phyloP scores from a whole-genome alignment of 2,797 vertebrate species.

The Harpagifer antarcticus region DNA sequence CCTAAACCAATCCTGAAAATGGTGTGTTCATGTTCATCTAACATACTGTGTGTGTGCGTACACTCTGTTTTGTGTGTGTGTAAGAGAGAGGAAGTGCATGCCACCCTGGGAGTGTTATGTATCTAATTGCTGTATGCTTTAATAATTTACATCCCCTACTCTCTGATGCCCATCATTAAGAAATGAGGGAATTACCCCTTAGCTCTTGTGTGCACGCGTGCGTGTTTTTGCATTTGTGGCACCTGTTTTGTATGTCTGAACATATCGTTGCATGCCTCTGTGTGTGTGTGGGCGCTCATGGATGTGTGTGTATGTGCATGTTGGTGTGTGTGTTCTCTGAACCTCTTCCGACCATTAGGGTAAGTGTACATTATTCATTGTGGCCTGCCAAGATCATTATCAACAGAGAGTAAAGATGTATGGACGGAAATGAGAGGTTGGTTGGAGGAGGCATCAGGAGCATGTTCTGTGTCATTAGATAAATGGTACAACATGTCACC shows the following conservation, averaged over 20 bases:
- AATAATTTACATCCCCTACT: conserved; percentile 74
- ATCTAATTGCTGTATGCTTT: conserved; percentile 78
- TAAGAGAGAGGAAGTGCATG: conserved; percentile 35
- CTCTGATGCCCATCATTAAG: conserved; percentile 77
- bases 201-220: conserved; percentile 13
- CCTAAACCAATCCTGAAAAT: conserved; percentile 5
- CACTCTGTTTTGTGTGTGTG: conserved; percentile 19
- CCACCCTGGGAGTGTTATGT: conserved; percentile 70
- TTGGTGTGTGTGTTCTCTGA: conserved; percentile 42
- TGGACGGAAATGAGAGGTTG: conserved; percentile 55
- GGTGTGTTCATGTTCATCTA: conserved; percentile 14
- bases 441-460: conserved; percentile 46
- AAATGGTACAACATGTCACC: conserved; percentile 41
- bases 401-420: conserved; percentile 60
- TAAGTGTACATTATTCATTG: conserved; percentile 78
- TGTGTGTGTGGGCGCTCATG: neutral
- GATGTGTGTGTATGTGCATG: neutral
- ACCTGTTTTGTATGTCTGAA: neutral
- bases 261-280: conserved; percentile 2
- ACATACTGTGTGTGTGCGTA: conserved; percentile 26
- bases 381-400: conserved; percentile 73
- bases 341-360: conserved; percentile 68
- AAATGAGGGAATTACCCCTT: conserved; percentile 66
- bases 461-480: conserved; percentile 32
- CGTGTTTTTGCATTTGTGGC: conserved; percentile 1